phyloP scores from a whole-genome alignment of 2,888 invertebrate species.

The Periphyllus acericola region DNA sequence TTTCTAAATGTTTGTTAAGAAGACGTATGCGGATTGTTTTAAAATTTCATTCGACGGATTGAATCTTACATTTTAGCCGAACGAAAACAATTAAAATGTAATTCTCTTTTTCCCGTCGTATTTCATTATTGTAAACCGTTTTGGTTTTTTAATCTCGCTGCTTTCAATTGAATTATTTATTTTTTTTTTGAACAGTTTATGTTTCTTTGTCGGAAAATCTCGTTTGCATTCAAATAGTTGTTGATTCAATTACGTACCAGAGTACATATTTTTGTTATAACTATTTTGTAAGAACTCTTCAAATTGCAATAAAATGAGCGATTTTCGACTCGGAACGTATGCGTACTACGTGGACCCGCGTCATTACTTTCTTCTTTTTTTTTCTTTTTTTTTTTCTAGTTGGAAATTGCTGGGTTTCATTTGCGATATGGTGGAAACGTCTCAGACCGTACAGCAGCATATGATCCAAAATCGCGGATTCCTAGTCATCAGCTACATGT shows the following conservation, averaged over 20 bases:
- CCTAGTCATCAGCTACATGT: conserved; percentile 96
- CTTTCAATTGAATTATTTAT: neutral
- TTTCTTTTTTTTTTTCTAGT: conserved; percentile 70
- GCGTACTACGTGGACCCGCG: too few relatives aligned
- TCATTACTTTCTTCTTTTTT: neutral
- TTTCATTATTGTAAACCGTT: too few relatives aligned
- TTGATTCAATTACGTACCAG: neutral
- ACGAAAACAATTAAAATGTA: neutral
- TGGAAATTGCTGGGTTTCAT: conserved; percentile 96
- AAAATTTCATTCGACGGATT: neutral
- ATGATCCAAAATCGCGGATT: conserved; percentile 99
- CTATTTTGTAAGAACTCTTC: too few relatives aligned
- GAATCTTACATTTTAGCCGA: conserved; percentile 6
- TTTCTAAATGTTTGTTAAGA: neutral
- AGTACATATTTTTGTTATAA: neutral
- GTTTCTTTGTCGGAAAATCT: neutral
- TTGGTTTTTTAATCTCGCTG: neutral
- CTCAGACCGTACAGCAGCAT: conserved; percentile 97
- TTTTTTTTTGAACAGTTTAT: conserved; percentile 4
- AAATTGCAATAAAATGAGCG: neutral
- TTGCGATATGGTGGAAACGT: conserved; percentile 95
- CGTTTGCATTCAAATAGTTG: neutral
- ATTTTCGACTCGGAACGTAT: neutral
- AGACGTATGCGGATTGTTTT: neutral
- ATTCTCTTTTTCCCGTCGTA: neutral